These are phyloP conservation scores for Drosophila parthenogenetica DNA, from an alignment of 2,888 invertebrate species.

Conservation along the genomic window DNA sequence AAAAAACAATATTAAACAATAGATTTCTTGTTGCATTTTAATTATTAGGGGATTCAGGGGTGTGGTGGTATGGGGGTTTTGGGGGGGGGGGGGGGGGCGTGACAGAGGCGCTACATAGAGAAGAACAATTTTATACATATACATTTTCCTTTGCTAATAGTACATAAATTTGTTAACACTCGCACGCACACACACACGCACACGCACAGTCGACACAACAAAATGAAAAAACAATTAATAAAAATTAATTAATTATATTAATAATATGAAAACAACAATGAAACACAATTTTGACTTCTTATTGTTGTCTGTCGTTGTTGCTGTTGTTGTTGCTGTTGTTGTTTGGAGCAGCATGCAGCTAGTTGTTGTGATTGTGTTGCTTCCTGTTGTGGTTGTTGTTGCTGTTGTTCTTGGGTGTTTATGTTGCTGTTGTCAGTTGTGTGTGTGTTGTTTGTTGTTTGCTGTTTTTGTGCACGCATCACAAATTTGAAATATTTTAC, in stretches of 20 bases:
- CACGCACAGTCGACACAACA: conserved; percentile 12
- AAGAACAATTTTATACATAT: conserved; percentile 37
- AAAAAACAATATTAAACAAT: conserved; percentile 34
- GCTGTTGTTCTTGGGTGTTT: neutral
- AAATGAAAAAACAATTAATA: conserved; percentile 2
- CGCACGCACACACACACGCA: conserved; percentile 33
- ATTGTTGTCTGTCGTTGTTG: conserved; percentile 18
- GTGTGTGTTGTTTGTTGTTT: conserved; percentile 10
- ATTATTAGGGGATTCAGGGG: neutral
- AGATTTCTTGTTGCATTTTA: conserved; percentile 30
- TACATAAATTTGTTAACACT: conserved; percentile 56
- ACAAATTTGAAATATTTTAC: conserved; percentile 56
- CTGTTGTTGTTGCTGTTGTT: conserved; percentile 21
- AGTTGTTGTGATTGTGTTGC: conserved; percentile 15
- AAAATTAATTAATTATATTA: conserved; percentile 17
- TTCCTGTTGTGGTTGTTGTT: conserved; percentile 16
- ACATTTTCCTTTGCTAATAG: conserved; percentile 58
- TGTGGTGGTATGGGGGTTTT: neutral
- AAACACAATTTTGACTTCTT: conserved; percentile 24
- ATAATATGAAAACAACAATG: conserved; percentile 23
- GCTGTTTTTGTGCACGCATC: conserved; percentile 33
- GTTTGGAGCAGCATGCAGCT: conserved; percentile 19
- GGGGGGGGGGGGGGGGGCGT: neutral
- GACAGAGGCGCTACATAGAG: conserved; percentile 33
- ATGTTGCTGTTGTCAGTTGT: conserved; percentile 19